A percentile compares a stretch with the other conserved stretches of the same genome.
Conservation (phyloP, 2,113 vertebrate genomes). For the Danio rerio region DNA sequence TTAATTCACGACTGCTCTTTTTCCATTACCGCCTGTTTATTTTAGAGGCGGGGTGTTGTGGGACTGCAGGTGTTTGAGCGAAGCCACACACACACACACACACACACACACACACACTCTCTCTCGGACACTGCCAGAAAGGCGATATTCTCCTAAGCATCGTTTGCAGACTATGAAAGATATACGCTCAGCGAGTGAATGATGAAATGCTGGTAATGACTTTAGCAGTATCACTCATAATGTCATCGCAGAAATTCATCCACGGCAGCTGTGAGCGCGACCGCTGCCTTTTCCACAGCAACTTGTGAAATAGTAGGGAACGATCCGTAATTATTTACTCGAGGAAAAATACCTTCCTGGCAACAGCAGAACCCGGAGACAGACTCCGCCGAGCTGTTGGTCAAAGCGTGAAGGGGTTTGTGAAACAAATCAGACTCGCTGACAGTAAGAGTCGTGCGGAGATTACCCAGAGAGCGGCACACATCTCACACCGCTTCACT, state of each 20-base stretch:
- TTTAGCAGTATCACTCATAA: slow-evolving; percentile 41
- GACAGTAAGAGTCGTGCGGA: background rate
- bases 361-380: background rate
- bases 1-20: background rate
- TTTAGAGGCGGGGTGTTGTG: background rate
- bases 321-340: slow-evolving; percentile 2
- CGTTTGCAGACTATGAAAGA: slow-evolving; percentile 32
- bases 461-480: background rate
- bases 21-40: background rate
- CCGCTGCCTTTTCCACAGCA: background rate
- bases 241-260: slow-evolving; percentile 28
- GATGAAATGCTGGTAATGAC: slow-evolving; percentile 33
- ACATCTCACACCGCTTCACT: background rate
- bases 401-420: background rate
- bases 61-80: slow-evolving; percentile 18
- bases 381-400: background rate
- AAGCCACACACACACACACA: slow-evolving; percentile 47
- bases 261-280: background rate
- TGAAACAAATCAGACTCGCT: background rate
- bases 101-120: slow-evolving; percentile 50
- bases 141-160: slow-evolving; percentile 33
- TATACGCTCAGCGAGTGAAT: slow-evolving; percentile 28
- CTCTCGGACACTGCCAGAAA: slow-evolving; percentile 11
- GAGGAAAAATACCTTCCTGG: slow-evolving; percentile 34
- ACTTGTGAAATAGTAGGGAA: slow-evolving; percentile 22